These are phyloP conservation scores for Cyanistes caeruleus DNA, from an alignment of 2,113 vertebrate species.

Conservation along the genomic window DNA sequence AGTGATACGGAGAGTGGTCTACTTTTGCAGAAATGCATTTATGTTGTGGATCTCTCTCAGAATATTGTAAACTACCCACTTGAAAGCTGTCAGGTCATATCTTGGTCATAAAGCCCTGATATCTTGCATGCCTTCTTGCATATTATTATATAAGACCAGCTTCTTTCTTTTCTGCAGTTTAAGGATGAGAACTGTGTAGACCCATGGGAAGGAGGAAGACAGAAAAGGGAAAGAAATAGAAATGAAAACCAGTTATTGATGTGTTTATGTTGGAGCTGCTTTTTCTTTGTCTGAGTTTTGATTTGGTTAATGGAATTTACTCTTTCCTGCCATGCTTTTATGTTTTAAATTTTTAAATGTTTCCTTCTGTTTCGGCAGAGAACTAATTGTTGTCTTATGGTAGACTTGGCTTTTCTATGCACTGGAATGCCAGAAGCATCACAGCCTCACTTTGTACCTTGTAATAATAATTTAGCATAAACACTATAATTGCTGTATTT, in stretches of 20 bases:
- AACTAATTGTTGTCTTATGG: not conserved
- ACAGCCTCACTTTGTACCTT: not conserved
- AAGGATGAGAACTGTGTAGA: not conserved
- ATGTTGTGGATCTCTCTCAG: not conserved
- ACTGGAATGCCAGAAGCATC: not conserved
- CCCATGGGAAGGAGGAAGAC: not conserved
- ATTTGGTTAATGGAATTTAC: not conserved
- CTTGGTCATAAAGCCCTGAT: not conserved
- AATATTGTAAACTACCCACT: not conserved
- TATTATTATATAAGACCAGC: not conserved
- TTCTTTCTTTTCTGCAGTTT: not conserved
- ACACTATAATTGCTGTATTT: conserved; percentile 15
- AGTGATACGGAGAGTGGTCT: not conserved
- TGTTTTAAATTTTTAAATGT: not conserved
- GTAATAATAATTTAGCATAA: conserved; percentile 40
- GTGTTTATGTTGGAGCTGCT: not conserved
- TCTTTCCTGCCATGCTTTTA: not conserved
- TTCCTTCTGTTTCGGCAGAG: not conserved
- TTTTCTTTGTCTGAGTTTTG: not conserved
- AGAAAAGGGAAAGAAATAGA: not conserved
- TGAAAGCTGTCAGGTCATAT: not conserved
- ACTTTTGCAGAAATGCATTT: not conserved
- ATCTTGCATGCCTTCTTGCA: not conserved
- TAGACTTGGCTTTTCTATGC: not conserved
- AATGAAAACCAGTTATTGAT: not conserved